Conservation (phyloP, 1,140 invertebrate genomes). For the Dryas iulia region DNA sequence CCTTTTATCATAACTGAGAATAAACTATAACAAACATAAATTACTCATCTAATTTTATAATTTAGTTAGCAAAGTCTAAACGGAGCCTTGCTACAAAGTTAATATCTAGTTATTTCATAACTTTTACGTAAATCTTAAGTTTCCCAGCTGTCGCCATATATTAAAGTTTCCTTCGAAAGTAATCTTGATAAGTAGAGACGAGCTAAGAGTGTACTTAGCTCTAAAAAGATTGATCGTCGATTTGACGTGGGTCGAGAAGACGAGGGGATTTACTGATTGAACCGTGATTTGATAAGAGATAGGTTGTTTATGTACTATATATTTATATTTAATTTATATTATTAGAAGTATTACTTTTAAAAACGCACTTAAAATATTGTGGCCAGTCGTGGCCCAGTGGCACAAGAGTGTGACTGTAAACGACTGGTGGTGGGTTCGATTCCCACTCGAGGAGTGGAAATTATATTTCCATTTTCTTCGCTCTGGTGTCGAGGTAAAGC, state of each 20-base stretch:
- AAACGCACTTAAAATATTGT: no score
- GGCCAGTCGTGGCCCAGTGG: no score
- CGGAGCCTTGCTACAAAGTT: not conserved
- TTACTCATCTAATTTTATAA: not conserved
- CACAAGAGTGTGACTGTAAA: no score
- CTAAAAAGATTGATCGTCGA: constrained; percentile 8
- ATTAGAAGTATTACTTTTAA: no score
- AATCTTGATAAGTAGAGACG: constrained; percentile 17
- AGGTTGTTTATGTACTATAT: no score
- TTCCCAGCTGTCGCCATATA: not conserved
- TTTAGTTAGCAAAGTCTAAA: not conserved
- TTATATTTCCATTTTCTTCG: no score
- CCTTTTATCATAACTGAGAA: no score
- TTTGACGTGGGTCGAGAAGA: constrained; percentile 1
- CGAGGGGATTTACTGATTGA: constrained; percentile 1
- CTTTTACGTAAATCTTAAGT: not conserved
- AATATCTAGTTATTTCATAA: not conserved
- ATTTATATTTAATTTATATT: no score
- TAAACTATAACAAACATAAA: not conserved
- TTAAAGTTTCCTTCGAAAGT: constrained; percentile 7
- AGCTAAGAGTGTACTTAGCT: not conserved
- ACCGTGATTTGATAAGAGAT: not conserved
- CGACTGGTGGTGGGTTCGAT: no score
- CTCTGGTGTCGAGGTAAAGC: no score
- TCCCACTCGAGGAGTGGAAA: no score